Percentiles rank a stretch among this genome's conserved stretches.
phyloP scores from a whole-genome alignment of 2,888 invertebrate genomes.

The Pimpla rufipes region DNA sequence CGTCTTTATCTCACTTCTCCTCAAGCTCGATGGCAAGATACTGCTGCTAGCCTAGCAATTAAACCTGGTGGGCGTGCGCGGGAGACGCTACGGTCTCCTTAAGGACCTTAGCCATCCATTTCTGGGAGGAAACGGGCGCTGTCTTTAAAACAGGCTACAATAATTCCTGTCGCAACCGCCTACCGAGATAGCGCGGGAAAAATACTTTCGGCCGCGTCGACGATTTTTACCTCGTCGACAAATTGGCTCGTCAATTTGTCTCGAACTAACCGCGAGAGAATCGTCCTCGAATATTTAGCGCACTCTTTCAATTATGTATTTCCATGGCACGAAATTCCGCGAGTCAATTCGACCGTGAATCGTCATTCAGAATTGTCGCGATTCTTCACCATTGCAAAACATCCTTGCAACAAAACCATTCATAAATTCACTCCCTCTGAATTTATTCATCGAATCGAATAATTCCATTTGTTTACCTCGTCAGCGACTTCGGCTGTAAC shows the following conservation, averaged over 20 bases:
- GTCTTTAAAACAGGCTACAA: constrained; percentile 28
- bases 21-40: constrained; percentile 41
- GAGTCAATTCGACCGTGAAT: neutral
- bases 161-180: constrained; percentile 9
- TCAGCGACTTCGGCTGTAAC: too few relatives aligned
- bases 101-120: neutral
- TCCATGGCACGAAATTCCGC: neutral
- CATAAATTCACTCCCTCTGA: too few relatives aligned
- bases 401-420: too few relatives aligned
- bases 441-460: too few relatives aligned
- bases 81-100: constrained; percentile 10
- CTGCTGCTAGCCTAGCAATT: constrained; percentile 23
- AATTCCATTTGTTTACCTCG: too few relatives aligned
- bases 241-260: neutral
- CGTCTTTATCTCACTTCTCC: constrained; percentile 14
- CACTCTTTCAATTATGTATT: neutral
- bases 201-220: neutral
- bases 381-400: too few relatives aligned
- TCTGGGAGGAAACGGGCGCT: neutral
- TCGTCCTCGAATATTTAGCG: neutral
- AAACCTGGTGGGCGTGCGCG: constrained; percentile 13
- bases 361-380: too few relatives aligned
- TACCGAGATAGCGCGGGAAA: neutral
- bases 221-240: neutral
- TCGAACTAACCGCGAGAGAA: neutral